Evolutionary conservation across 2,888 invertebrate species (phyloP).

Genomic region (Punctoribates punctum): DNA sequence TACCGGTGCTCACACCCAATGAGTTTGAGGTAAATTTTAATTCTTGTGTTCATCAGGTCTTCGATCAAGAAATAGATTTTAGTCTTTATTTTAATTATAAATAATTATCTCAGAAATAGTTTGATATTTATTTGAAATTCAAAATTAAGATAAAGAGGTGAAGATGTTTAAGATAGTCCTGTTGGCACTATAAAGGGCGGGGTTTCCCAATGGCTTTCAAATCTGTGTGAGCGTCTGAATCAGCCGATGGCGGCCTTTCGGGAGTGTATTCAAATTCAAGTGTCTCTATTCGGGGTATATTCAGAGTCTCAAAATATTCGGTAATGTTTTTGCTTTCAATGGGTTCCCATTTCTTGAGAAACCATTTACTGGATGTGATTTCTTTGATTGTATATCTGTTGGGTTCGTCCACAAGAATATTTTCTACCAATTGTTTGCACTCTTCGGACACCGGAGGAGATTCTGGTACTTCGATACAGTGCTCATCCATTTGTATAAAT

Average conservation of each 20-base stretch:
- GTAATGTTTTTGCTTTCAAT: neutral
- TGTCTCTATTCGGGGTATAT: neutral
- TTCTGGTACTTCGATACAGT: neutral
- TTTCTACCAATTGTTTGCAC: neutral
- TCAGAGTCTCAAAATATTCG: constrained; percentile 5
- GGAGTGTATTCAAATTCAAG: neutral
- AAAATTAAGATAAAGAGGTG: no score
- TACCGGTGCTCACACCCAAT: neutral
- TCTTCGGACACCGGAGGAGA: constrained; percentile 10
- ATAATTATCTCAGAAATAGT: neutral
- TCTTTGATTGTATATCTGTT: constrained; percentile 11
- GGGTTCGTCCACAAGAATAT: constrained; percentile 8
- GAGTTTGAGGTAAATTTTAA: constrained; percentile 11
- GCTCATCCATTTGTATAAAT: neutral
- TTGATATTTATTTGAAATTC: no score
- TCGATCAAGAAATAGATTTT: no score
- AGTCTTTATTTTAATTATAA: neutral
- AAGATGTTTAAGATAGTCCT: no score
- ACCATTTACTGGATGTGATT: constrained; percentile 9
- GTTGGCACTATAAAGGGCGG: no score
- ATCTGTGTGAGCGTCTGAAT: no score
- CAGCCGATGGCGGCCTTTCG: no score
- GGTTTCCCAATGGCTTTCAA: no score
- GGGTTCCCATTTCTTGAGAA: neutral
- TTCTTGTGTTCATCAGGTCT: no score